Evolutionary conservation across 2,113 vertebrate genomes (phyloP).

Genomic region (Nycticebus coucang): DNA sequence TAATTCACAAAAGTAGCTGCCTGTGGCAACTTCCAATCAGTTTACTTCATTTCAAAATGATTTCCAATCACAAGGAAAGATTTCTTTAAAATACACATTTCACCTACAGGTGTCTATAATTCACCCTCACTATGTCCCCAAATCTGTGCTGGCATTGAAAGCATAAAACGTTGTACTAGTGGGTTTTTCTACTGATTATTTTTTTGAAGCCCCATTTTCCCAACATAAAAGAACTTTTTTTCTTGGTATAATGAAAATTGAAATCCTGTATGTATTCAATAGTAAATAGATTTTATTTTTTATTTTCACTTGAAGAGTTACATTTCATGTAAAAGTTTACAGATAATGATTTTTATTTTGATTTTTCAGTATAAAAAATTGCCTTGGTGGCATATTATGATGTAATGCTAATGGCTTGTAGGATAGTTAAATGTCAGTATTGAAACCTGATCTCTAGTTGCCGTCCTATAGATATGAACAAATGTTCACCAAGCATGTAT

Average conservation of each 20-base stretch:
- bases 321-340: slow-evolving; percentile 96
- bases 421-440: slow-evolving; percentile 92
- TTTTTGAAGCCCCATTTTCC: slow-evolving; percentile 84
- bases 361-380: slow-evolving; percentile 87
- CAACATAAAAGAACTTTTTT: slow-evolving; percentile 83
- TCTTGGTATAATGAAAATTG: slow-evolving; percentile 82
- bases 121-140: slow-evolving; percentile 83
- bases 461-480: slow-evolving; percentile 89
- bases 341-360: slow-evolving; percentile 91
- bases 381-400: slow-evolving; percentile 88
- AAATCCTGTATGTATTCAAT: slow-evolving; percentile 88
- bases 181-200: slow-evolving; percentile 84
- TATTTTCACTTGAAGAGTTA: slow-evolving; percentile 94
- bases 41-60: slow-evolving; percentile 81
- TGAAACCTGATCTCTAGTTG: slow-evolving; percentile 88
- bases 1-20: slow-evolving; percentile 79
- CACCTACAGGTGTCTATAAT: slow-evolving; percentile 83
- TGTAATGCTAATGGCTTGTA: slow-evolving; percentile 91
- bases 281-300: slow-evolving; percentile 93
- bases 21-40: slow-evolving; percentile 73
- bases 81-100: slow-evolving; percentile 79
- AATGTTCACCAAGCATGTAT: slow-evolving; percentile 90
- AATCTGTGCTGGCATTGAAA: slow-evolving; percentile 82
- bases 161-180: slow-evolving; percentile 79
- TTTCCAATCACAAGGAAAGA: slow-evolving; percentile 77